Conservation (phyloP, 1,140 invertebrate species). For the Palaemon carinicauda region DNA sequence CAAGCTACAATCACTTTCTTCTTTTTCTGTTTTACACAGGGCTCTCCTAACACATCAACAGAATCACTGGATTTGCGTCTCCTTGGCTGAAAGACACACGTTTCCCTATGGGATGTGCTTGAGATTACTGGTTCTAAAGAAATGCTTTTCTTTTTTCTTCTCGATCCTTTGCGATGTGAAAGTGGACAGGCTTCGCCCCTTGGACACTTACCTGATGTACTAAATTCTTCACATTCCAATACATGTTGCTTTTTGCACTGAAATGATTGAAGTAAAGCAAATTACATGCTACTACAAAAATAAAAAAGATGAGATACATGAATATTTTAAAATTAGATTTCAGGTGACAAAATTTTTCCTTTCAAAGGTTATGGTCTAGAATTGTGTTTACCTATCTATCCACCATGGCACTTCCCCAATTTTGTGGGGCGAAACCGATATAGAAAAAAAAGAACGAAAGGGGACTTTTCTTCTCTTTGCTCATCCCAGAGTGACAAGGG, state of each 20-base stretch:
- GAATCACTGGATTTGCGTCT: constrained; percentile 39
- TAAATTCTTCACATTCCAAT: constrained; percentile 50
- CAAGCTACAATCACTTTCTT: background rate
- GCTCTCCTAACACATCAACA: constrained; percentile 22
- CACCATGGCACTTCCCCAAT: no score
- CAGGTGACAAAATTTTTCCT: background rate
- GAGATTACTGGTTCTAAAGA: background rate
- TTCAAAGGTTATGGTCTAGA: no score
- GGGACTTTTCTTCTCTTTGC: no score
- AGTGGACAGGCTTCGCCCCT: constrained; percentile 45
- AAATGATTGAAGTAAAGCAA: background rate
- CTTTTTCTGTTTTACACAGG: constrained; percentile 8
- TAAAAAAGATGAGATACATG: no score
- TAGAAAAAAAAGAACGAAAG: no score
- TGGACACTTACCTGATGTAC: constrained; percentile 42
- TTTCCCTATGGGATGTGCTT: background rate
- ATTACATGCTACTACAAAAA: constrained; percentile 64
- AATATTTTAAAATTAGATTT: background rate
- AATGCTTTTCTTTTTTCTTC: background rate
- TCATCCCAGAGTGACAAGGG: no score
- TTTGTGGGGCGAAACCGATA: no score
- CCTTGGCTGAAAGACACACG: background rate
- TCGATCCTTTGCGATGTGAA: constrained; percentile 27
- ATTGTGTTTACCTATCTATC: no score
- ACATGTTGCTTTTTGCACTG: constrained; percentile 57